Evolutionary conservation across 2,113 vertebrate genomes (phyloP).

Genomic region (Hyaena hyaena): DNA sequence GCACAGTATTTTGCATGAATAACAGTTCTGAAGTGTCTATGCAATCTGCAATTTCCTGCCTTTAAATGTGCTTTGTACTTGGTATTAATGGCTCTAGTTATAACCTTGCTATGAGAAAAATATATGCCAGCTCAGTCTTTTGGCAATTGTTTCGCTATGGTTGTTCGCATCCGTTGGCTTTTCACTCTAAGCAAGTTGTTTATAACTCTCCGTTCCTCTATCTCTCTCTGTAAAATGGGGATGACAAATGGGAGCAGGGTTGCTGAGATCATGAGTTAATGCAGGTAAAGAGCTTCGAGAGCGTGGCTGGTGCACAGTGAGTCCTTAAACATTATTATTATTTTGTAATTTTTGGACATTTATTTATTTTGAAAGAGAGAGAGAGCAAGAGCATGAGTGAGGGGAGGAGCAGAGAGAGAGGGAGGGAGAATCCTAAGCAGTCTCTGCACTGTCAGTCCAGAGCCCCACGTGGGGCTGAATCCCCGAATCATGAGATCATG

Average conservation of each 20-base stretch:
- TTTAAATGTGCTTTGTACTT: background rate
- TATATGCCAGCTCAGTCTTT: background rate
- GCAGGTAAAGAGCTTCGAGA: background rate
- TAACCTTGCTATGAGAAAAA: background rate
- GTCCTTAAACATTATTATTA: background rate
- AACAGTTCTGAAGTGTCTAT: background rate
- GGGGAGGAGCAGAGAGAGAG: no score
- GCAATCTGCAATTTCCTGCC: background rate
- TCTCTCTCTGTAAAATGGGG: background rate
- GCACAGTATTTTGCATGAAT: background rate
- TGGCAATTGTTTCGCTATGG: background rate
- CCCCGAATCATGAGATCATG: no score
- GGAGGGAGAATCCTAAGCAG: no score
- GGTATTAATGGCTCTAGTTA: background rate
- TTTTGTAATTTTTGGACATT: no score
- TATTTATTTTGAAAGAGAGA: no score
- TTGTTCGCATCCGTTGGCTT: background rate
- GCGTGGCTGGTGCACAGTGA: background rate
- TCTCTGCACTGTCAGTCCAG: no score
- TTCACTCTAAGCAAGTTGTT: background rate
- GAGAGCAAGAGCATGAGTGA: no score
- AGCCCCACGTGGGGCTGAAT: no score
- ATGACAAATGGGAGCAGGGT: background rate
- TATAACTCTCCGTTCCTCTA: background rate
- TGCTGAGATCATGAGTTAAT: background rate